A percentile compares a stretch with the other conserved stretches of the same genome.
phyloP scores from a whole-genome alignment of 1,140 invertebrate genomes.

The Fopius arisanus region DNA sequence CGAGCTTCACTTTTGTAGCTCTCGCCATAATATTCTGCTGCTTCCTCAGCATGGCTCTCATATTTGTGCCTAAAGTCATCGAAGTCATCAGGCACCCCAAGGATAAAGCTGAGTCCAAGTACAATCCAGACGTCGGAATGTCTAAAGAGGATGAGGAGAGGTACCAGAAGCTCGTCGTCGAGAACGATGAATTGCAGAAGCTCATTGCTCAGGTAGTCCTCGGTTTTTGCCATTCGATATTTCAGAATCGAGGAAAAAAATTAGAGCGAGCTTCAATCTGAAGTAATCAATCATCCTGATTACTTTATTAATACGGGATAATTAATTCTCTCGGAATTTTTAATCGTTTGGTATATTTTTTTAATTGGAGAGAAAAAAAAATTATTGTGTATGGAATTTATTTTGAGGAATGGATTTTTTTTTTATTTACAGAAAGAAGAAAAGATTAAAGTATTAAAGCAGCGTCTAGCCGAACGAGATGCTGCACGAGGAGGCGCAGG shows the following conservation, averaged over 20 bases:
- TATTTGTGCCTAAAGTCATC: slow-evolving; percentile 94
- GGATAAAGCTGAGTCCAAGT: slow-evolving; percentile 84
- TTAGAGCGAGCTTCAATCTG: too few species aligned
- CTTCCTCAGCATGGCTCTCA: slow-evolving; percentile 95
- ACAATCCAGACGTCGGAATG: slow-evolving; percentile 85
- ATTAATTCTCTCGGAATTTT: too few species aligned
- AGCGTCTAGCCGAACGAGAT: slow-evolving; percentile 80
- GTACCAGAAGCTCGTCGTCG: slow-evolving; percentile 90
- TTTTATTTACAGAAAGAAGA: slow-evolving; percentile 81
- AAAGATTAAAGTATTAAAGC: slow-evolving; percentile 80
- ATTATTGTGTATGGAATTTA: neutral
- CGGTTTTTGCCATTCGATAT: too few species aligned
- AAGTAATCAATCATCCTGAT: too few species aligned
- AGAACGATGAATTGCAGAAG: slow-evolving; percentile 96
- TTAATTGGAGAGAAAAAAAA: too few species aligned
- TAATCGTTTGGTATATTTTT: too few species aligned
- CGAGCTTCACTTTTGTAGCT: slow-evolving; percentile 95
- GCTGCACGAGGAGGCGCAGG: slow-evolving; percentile 54
- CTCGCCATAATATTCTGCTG: slow-evolving; percentile 96
- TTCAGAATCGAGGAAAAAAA: too few species aligned
- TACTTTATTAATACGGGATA: too few species aligned
- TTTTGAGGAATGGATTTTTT: neutral
- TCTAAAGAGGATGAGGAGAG: slow-evolving; percentile 96
- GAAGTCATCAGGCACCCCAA: slow-evolving; percentile 84
- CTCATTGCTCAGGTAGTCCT: slow-evolving; percentile 84